These are phyloP conservation scores for Dromas ardeola DNA, from an alignment of 2,113 vertebrate genomes.

Conservation along the genomic window DNA sequence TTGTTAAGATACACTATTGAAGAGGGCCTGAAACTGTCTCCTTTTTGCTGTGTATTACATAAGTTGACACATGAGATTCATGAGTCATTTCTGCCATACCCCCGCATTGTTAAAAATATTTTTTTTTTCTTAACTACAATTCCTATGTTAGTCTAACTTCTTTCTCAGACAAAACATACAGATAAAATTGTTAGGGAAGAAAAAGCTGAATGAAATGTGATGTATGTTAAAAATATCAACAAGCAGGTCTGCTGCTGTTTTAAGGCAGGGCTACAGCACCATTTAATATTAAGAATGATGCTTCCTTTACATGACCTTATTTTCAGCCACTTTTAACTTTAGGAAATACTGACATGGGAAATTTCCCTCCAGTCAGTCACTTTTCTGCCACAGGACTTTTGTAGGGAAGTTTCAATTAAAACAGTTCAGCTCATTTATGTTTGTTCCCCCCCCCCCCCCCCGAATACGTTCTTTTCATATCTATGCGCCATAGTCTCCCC, in stretches of 20 bases:
- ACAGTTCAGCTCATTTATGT: accelerated
- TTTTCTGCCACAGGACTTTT: neutral
- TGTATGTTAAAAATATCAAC: neutral
- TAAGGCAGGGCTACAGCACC: neutral
- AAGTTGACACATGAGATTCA: neutral
- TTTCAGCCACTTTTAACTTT: neutral
- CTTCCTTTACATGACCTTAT: neutral
- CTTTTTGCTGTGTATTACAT: neutral
- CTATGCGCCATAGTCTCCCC: neutral
- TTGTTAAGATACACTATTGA: neutral
- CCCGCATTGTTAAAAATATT: neutral
- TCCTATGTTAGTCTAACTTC: neutral
- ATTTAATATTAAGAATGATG: neutral
- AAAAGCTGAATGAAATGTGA: neutral
- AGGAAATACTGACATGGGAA: neutral
- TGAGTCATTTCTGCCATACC: neutral
- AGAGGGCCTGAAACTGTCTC: neutral
- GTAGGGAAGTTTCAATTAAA: neutral
- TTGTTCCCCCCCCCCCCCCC: too few species aligned
- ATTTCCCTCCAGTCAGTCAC: neutral
- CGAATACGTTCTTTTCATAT: neutral
- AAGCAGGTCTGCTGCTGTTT: neutral
- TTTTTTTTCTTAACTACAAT: neutral
- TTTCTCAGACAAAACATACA: neutral
- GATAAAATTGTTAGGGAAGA: neutral